These are phyloP conservation scores for Larimichthys crocea DNA, from an alignment of 2,113 vertebrate species.

Conservation along the genomic window DNA sequence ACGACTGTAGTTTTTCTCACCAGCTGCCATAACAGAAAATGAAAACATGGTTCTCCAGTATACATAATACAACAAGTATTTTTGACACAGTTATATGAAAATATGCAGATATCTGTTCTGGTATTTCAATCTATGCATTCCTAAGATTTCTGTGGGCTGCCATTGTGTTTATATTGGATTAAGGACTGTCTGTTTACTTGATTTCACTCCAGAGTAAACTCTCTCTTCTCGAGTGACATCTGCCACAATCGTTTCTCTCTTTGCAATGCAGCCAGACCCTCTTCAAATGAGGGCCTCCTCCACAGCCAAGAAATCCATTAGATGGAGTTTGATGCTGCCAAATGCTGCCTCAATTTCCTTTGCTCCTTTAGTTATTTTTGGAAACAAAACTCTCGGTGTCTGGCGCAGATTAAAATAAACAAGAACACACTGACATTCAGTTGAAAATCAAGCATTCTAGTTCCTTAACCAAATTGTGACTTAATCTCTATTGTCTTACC, in stretches of 20 bases:
- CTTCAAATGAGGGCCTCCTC: conserved; percentile 42
- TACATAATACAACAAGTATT: background rate
- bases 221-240: conserved; percentile 55
- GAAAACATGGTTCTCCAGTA: background rate
- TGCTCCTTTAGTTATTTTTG: conserved; percentile 41
- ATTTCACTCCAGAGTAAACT: conserved; percentile 48
- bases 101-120: background rate
- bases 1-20: background rate
- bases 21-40: background rate
- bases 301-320: conserved; percentile 39
- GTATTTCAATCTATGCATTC: conserved; percentile 5
- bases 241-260: conserved; percentile 41
- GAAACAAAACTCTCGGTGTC: conserved; percentile 24
- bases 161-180: conserved; percentile 48
- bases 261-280: conserved; percentile 50
- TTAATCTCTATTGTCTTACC: background rate
- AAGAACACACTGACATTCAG: background rate
- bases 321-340: conserved; percentile 28
- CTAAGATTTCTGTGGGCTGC: background rate
- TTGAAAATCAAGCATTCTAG: background rate
- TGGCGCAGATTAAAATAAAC: conserved; percentile 1
- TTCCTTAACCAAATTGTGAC: background rate
- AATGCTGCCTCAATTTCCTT: conserved; percentile 24
- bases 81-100: background rate
- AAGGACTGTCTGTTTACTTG: conserved; percentile 46